Conservation (phyloP, 2,113 vertebrate genomes). For the Nerophis ophidion region DNA sequence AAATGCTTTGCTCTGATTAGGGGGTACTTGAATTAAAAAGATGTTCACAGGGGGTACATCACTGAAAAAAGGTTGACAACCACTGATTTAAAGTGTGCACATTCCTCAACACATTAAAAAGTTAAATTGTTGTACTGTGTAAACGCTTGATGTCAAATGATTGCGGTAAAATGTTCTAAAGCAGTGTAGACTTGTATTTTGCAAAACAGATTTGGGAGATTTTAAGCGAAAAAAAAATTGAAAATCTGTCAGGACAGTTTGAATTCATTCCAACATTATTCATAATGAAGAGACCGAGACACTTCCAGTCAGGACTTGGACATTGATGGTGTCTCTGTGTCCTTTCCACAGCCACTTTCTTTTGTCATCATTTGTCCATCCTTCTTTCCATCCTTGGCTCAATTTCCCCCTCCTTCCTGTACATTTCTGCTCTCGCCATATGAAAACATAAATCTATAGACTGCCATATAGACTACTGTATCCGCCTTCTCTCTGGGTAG, state of each 20-base stretch:
- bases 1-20: no score
- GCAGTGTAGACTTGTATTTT: neutral
- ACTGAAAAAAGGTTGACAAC: no score
- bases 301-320: slow-evolving; percentile 17
- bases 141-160: no score
- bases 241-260: slow-evolving; percentile 35
- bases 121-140: no score
- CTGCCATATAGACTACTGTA: slow-evolving; percentile 42
- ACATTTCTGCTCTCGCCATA: slow-evolving; percentile 20
- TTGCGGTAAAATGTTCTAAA: neutral
- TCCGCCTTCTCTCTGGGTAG: slow-evolving; percentile 36
- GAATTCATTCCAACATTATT: slow-evolving; percentile 26
- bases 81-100: no score
- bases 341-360: slow-evolving; percentile 24
- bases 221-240: neutral
- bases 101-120: no score
- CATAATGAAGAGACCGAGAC: slow-evolving; percentile 9
- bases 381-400: slow-evolving; percentile 17
- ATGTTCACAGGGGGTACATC: no score
- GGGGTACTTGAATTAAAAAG: no score
- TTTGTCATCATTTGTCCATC: slow-evolving; percentile 36
- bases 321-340: slow-evolving; percentile 34
- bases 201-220: neutral
- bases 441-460: slow-evolving; percentile 59
- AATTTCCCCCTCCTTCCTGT: slow-evolving; percentile 23